Evolutionary conservation across 2,113 vertebrate species (phyloP), one percentile per base, ranked within the genome.

Genomic region (Apus apus): DNA sequence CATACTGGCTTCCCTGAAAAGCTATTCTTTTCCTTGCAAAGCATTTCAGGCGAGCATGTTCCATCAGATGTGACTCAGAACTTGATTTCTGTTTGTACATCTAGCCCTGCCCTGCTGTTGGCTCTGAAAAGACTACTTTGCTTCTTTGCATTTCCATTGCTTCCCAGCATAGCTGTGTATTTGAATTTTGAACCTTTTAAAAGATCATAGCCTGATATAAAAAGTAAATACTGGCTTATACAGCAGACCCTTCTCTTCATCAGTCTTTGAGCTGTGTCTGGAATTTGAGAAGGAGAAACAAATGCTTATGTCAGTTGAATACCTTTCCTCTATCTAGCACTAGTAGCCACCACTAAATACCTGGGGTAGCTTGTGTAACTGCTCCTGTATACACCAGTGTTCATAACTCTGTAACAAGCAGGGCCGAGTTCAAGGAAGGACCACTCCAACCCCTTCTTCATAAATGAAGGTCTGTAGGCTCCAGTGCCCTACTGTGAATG

Each of bases 281-380:
- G 87, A 87, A 91, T 79, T 73, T 73, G 58, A 82, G 54, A 25
- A 82, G 53, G 66, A 93, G 67, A 91, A 93, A 38, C 36, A 89
- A 96, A 87, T 43, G 66, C 58, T 93, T 80, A 15, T 1, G 7
- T 17, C 45, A 43, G 21, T 77, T 2, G 5, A 91, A 53, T 23
- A 60, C 29, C 13, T 67, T 38, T 81, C 38, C 9, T 80, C 22
- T 75, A 67, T 80, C 22, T 75, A 67, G 34, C 26, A 20, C 62
- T 0, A 0, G 32, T 73, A 38, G 48, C 45, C 72, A 61, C 40
- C 48, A 30, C 48, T 57, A 15, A 86, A 30, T 68, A 57, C 8
- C 14, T 77, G 65, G 53, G 13, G 21, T 67, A 67, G 32, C 38
- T 77, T 70, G n/a, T 82, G 27, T n/a, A 36, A 50, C 87, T 84